phyloP scores from a whole-genome alignment of 2,113 vertebrate species.

The Propithecus coquereli region DNA sequence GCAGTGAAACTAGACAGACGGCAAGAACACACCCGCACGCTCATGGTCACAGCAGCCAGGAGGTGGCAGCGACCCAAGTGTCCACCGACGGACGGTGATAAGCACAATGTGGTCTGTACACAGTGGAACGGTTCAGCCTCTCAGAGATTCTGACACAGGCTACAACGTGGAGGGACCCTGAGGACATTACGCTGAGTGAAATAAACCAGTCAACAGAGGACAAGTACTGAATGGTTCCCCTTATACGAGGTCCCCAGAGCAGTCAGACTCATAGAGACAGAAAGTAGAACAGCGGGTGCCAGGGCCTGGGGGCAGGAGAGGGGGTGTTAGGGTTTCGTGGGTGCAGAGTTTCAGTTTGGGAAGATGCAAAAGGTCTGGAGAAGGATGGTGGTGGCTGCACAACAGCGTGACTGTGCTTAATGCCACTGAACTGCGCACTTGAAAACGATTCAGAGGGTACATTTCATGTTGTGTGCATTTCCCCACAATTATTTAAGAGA shows the following conservation, averaged over 20 bases:
- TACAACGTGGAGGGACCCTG: background rate
- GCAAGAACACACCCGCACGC: rapidly evolving
- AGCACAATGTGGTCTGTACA: background rate
- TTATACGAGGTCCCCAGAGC: background rate
- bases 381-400: background rate
- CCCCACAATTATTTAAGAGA: background rate
- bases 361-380: background rate
- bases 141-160: background rate
- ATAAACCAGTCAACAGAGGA: background rate
- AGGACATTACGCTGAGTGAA: background rate
- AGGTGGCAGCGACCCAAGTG: background rate
- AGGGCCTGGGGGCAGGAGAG: background rate
- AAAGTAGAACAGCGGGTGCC: background rate
- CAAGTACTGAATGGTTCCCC: background rate
- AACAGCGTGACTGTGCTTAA: rapidly evolving
- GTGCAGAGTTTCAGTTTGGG: background rate
- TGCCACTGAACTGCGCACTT: rapidly evolving
- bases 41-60: rapidly evolving
- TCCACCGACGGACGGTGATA: rapidly evolving
- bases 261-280: background rate
- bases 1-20: no score
- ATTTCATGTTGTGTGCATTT: background rate
- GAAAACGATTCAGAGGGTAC: background rate
- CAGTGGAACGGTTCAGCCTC: background rate
- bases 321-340: background rate